Base-by-base conservation (phyloP, 2,113 vertebrate species). In the Sitta europaea region DNA sequence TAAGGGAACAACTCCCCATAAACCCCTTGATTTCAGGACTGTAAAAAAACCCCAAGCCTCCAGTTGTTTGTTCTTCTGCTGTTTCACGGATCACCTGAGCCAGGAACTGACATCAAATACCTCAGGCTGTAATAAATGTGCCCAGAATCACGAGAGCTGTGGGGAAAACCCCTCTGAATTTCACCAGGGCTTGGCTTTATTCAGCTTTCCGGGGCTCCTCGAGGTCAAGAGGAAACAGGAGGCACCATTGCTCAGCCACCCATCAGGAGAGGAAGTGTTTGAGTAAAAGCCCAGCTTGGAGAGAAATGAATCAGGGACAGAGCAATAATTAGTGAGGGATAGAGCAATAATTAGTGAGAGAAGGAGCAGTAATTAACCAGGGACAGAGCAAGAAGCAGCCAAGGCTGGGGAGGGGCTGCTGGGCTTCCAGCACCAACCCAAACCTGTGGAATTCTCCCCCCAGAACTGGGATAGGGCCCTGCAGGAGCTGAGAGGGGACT, bases 141-240 rank as follows among this genome's bases (percentile, higher is more conserved):
- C 17, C 14, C 3, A 11, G 68, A 47, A 36, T 59, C 85, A 96
- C 12, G 23, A 77, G 95, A 16, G 17, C 10, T n/a, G 50, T 0
- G 2, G 92, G 93, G 92, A 96, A 96, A 97, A 62, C 71, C 93
- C 96, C 95, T 70, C 71, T 40, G 87, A 88, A 62, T 93, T 79
- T 79, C 81, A 59, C 4, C 51, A 18, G 4, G 8, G 17, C 40
- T 40, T 5, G 58, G 23, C 70, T 91, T 94, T 19, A 55, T 82
- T 95, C 87, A 76, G 58, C 33, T 61, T 65, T 63, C 8, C 0
- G 45, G 36, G 66, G 61, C 94, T 91, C 89, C 93, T 78, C 17
- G 51, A 14, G 87, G 78, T 61, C 29, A 6, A 6, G 43, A 53
- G 22, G 35, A 18, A 59, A n/a, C 77, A 36, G 53, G 58, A 77